Conservation (phyloP, 2,113 vertebrate genomes). For the Tylochromis polylepis region DNA sequence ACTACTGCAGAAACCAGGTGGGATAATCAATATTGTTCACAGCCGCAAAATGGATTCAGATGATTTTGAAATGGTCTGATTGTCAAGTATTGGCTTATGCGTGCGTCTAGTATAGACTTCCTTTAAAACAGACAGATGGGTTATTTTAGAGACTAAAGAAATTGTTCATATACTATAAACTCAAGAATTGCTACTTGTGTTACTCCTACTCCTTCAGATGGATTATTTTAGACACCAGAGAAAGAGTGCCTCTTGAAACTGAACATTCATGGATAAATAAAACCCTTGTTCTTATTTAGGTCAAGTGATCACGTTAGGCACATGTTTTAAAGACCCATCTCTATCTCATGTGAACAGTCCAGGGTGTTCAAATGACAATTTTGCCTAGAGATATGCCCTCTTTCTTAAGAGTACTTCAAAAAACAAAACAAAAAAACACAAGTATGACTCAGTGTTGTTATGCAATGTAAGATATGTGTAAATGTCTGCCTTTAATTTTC, state of each 20-base stretch:
- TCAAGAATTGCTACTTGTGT: neutral
- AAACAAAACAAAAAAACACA: no score
- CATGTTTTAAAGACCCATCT: neutral
- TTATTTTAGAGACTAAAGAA: neutral
- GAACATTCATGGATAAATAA: neutral
- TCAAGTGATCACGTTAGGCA: neutral
- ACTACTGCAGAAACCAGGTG: neutral
- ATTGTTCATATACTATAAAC: neutral
- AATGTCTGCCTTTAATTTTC: neutral
- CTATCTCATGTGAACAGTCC: neutral
- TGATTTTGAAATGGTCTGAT: neutral
- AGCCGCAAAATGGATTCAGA: neutral
- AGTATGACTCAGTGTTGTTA: neutral
- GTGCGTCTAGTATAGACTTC: neutral
- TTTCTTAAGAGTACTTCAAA: neutral
- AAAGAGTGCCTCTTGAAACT: neutral
- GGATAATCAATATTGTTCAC: neutral
- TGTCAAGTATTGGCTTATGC: neutral
- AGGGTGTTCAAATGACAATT: neutral
- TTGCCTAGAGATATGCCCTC: neutral
- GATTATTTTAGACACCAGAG: neutral
- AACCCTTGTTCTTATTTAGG: neutral
- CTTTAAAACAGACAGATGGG: neutral
- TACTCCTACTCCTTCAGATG: neutral
- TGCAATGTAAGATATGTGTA: neutral